A percentile compares a stretch with the other conserved stretches of the same genome.
Evolutionary conservation across 2,113 vertebrate species (phyloP).

Genomic region (Coregonus clupeaformis): DNA sequence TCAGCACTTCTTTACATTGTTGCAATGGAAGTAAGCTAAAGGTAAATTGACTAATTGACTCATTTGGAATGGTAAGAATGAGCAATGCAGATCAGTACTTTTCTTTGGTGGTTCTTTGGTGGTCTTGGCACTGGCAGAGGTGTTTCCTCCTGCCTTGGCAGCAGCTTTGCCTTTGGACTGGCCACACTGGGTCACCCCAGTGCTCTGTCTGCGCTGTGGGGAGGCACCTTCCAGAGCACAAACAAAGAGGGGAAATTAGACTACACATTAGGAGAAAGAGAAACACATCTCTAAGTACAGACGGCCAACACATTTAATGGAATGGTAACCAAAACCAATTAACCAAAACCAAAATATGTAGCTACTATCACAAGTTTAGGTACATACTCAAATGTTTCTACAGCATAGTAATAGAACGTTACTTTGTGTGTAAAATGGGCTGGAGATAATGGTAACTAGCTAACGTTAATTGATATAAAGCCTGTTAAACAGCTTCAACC

Average conservation of each 20-base stretch:
- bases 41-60: background rate
- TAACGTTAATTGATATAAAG: too few species aligned
- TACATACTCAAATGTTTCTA: too few species aligned
- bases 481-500: too few species aligned
- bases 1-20: too few species aligned
- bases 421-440: too few species aligned
- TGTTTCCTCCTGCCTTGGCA: background rate
- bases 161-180: background rate
- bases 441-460: too few species aligned
- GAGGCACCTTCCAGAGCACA: slow-evolving; percentile 8
- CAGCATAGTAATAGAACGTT: too few species aligned
- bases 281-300: too few species aligned
- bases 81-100: background rate
- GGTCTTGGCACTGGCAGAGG: background rate
- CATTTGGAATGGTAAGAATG: background rate
- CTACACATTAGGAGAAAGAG: too few species aligned
- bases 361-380: too few species aligned
- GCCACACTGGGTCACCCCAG: background rate
- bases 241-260: background rate
- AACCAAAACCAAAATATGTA: too few species aligned
- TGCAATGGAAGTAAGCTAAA: too few species aligned
- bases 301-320: background rate
- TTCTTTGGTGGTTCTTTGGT: background rate
- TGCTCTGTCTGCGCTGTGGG: slow-evolving; percentile 5
- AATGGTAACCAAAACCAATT: background rate